phyloP scores from a whole-genome alignment of 2,888 invertebrate species.

The Tuta absoluta region DNA sequence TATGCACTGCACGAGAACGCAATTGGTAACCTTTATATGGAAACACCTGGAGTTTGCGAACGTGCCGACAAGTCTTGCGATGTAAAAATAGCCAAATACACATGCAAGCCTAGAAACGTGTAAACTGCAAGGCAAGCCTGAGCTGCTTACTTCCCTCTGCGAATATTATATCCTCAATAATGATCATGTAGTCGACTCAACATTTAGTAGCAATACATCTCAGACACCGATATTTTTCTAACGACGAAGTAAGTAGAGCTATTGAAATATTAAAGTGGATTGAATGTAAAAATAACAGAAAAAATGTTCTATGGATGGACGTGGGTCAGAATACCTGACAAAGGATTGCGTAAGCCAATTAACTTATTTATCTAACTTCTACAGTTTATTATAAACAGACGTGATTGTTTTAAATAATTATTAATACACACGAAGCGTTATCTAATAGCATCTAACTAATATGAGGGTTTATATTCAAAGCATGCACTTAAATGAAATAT shows the following conservation, averaged over 20 bases:
- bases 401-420: conserved; percentile 32
- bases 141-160: conserved; percentile 13
- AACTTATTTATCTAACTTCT: conserved; percentile 44
- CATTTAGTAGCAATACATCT: conserved; percentile 3
- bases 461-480: conserved; percentile 30
- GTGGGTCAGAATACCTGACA: conserved; percentile 42
- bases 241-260: conserved; percentile 24
- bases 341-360: conserved; percentile 47
- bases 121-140: not conserved
- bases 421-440: conserved; percentile 30
- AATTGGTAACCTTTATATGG: conserved; percentile 45
- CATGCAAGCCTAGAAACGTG: not conserved
- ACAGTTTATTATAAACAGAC: conserved; percentile 34
- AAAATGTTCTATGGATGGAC: conserved; percentile 26
- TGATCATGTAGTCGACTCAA: not conserved
- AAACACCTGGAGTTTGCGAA: conserved; percentile 37
- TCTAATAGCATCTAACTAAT: conserved; percentile 14
- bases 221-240: conserved; percentile 18
- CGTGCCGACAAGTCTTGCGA: not conserved
- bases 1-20: conserved; percentile 33
- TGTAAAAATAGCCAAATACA: conserved; percentile 1
- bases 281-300: conserved; percentile 21
- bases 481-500: not conserved
- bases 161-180: conserved; percentile 16
- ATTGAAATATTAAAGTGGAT: conserved; percentile 24